These are phyloP conservation scores for Pristiophorus japonicus DNA, from an alignment of 2,113 vertebrate genomes.

Conservation along the genomic window DNA sequence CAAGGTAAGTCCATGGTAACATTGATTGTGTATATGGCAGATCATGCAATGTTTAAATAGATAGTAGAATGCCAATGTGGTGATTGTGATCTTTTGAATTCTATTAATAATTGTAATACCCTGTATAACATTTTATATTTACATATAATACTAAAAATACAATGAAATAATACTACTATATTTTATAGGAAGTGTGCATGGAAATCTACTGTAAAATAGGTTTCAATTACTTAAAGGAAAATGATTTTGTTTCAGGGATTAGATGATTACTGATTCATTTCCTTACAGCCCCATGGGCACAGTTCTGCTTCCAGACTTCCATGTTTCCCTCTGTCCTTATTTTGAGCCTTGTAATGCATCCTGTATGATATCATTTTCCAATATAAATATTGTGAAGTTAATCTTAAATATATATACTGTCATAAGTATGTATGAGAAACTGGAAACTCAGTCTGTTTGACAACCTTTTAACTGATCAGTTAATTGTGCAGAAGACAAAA, in stretches of 20 bases:
- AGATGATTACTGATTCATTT: constrained; percentile 19
- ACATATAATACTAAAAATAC: neutral
- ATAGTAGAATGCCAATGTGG: neutral
- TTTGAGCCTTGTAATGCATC: neutral
- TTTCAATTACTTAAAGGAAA: constrained; percentile 30
- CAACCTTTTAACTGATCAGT: constrained; percentile 8
- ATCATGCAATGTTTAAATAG: neutral
- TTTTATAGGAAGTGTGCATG: neutral
- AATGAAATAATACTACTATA: neutral
- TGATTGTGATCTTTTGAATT: neutral
- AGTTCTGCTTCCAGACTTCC: neutral
- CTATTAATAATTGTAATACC: neutral
- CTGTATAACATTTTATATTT: neutral
- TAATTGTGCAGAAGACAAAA: neutral
- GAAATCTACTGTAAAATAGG: neutral
- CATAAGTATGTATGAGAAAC: neutral
- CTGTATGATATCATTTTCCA: constrained; percentile 27
- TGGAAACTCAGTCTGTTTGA: neutral
- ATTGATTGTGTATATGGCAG: neutral
- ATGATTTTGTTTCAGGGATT: neutral
- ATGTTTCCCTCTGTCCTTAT: neutral
- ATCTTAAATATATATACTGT: neutral
- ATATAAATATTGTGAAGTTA: neutral
- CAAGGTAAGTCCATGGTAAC: neutral
- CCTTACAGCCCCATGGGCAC: neutral